Evolutionary conservation across 2,113 vertebrate genomes (phyloP), one percentile per base, ranked within the genome.

Genomic region (Hippolais icterina): DNA sequence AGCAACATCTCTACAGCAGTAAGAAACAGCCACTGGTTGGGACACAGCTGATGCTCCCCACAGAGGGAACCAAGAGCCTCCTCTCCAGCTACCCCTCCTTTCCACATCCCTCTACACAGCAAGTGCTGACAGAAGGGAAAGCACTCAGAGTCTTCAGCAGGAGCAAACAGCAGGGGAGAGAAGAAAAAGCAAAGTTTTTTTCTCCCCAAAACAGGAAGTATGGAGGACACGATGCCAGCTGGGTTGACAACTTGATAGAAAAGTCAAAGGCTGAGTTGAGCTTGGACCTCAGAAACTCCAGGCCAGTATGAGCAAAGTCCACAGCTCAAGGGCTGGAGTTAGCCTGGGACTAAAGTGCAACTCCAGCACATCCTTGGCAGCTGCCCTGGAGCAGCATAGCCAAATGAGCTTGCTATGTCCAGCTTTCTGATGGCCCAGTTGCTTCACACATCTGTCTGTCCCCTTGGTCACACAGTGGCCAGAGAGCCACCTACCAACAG

Each of bases 171-270:
- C 28, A 57, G 12, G 0, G 1, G 10, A 10, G 16, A 69, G 13
- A 83, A 28, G 39, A 54, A 93, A 89, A 65, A 69, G 12, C n/a
- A 39, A 65, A 29, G 31, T 7, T 13, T 57, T 13, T 71, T 6
- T 31, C 9, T 56, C 35, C 28, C 3, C 1, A 31, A 33, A 92
- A 5, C 39, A 63, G 16, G 47, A 70, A 44, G 9, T 21, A 54
- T 2, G 1, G 50, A 92, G 44, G 21, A 89, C 6, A 1, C 0
- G 9, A 70, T 22, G 42, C 12, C 53, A 80, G 14, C 56, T 37
- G 39, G 28, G 69, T 12, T 4, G 3, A 78, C 3, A 5, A 33
- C 20, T 21, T 2, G 0, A 50, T 1, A 44, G 52, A 54, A 70
- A 74, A 79, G 22, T 47, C 56, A 66, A 93, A 87, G 50, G 29